A percentile compares a stretch with the other conserved stretches of the same genome.
phyloP scores from a whole-genome alignment of 92 coral and sea anemone species.

The Bergia puertoricense region DNA sequence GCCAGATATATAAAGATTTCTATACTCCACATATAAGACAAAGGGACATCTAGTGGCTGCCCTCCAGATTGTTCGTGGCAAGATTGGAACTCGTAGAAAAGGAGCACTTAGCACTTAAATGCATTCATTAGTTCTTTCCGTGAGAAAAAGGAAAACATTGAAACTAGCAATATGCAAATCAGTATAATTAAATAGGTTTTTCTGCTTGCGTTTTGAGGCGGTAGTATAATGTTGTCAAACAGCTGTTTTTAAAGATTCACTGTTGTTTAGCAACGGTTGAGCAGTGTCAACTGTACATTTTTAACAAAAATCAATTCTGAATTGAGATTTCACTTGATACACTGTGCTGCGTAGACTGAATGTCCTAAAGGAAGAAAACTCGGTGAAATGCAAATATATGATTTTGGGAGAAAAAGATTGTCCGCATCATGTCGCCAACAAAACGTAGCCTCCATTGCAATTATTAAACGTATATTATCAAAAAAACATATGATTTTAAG shows the following conservation, averaged over 20 bases:
- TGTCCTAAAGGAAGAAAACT: background rate
- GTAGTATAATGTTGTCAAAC: background rate
- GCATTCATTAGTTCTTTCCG: background rate
- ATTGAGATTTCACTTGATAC: too few species aligned
- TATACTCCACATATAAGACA: background rate
- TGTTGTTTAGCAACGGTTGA: constrained; percentile 9
- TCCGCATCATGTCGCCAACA: background rate
- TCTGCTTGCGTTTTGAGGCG: background rate
- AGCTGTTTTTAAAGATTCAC: constrained; percentile 1
- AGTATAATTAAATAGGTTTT: background rate
- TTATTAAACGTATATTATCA: too few species aligned
- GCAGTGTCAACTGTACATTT: background rate
- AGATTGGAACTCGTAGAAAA: too few species aligned
- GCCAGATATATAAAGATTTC: background rate
- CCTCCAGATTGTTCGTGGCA: background rate
- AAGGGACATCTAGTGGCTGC: background rate
- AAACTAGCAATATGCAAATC: background rate
- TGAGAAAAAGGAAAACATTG: background rate
- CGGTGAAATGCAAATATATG: too few species aligned
- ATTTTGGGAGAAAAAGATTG: too few species aligned
- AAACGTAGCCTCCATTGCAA: too few species aligned
- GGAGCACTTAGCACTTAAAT: background rate
- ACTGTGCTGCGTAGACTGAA: too few species aligned
- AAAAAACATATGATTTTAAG: too few species aligned
- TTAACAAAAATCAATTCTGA: too few species aligned